Evolutionary conservation across 2,888 invertebrate genomes (phyloP).

Genomic region (Steinernema scapterisci): DNA sequence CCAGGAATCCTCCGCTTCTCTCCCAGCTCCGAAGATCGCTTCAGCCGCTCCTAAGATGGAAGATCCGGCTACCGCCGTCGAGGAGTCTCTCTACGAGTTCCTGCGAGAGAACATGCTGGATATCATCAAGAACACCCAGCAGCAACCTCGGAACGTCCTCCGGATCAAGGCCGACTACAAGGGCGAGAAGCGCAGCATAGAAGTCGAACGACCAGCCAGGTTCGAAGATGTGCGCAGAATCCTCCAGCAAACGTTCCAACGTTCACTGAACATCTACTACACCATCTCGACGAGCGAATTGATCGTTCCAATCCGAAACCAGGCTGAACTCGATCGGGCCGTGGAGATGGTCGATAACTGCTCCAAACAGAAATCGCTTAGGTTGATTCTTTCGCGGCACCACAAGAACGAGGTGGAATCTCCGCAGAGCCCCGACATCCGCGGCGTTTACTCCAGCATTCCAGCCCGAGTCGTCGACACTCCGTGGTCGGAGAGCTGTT

Average conservation of each 20-base stretch:
- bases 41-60: constrained; percentile 1
- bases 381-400: constrained; percentile 41
- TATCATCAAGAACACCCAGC: neutral
- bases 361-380: constrained; percentile 51
- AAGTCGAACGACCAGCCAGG: constrained; percentile 25
- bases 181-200: constrained; percentile 19
- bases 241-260: constrained; percentile 41
- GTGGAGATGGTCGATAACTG: constrained; percentile 68
- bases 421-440: constrained; percentile 33
- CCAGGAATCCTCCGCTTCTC: neutral
- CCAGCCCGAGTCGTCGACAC: constrained; percentile 34
- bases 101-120: constrained; percentile 11
- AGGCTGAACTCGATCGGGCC: constrained; percentile 68
- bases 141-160: neutral
- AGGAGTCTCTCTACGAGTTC: constrained; percentile 19
- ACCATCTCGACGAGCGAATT: constrained; percentile 58
- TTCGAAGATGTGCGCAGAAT: constrained; percentile 13
- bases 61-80: neutral
- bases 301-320: constrained; percentile 66
- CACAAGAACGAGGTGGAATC: constrained; percentile 6
- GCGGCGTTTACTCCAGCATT: constrained; percentile 42
- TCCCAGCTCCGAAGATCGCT: too few species aligned
- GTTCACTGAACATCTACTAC: constrained; percentile 49
- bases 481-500: constrained; percentile 43
- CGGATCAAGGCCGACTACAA: constrained; percentile 21